Evolutionary conservation across 2,113 vertebrate species (phyloP), one percentile per base, ranked within the genome.

Genomic region (Gracilinanus agilis): DNA sequence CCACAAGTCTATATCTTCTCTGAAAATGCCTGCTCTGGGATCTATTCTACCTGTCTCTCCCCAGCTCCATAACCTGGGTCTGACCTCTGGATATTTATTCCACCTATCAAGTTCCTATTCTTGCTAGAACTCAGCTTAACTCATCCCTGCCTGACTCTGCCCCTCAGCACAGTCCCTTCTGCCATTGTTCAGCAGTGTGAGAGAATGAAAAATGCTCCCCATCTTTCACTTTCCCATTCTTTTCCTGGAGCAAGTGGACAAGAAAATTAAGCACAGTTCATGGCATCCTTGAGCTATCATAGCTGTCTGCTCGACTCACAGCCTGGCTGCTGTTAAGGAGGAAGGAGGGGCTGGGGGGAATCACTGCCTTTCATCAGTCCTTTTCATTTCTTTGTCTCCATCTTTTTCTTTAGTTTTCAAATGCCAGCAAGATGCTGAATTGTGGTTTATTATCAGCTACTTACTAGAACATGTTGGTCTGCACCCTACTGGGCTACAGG

Each of bases 171-270:
- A 56, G n/a, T 92, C 44, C 29, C 9, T 91, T 49, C 55, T 89
- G 1, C 44, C 53, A 29, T 34, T 88, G 24, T n/a, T 34, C 53
- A 58, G 75, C 67, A 90, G 24, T 90, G 54, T 19, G 40, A 24
- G 23, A 54, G n/a, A 9, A 44, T 88, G 0, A 91, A 92, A 93
- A 92, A 58, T n/a, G 12, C n/a, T 94, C 44, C 11, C 12, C 23
- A n/a, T 53, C 75, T 94, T 93, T 90, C 58, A 89, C 83, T 91
- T 91, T 40, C 67, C 44, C 89, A 94, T 24, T 90, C 44, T 93
- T 91, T 53, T 93, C 61, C 89, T 88, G 92, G 55, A 61, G 5
- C 44, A 56, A 91, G 8, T n/a, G 54, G 7, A 55, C 56, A 94
- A 95, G 54, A 95, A 96, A 92, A 55, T 29, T 29, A 93, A 90